Conservation (phyloP, 2,113 vertebrate species). For the Eulemur macaco region DNA sequence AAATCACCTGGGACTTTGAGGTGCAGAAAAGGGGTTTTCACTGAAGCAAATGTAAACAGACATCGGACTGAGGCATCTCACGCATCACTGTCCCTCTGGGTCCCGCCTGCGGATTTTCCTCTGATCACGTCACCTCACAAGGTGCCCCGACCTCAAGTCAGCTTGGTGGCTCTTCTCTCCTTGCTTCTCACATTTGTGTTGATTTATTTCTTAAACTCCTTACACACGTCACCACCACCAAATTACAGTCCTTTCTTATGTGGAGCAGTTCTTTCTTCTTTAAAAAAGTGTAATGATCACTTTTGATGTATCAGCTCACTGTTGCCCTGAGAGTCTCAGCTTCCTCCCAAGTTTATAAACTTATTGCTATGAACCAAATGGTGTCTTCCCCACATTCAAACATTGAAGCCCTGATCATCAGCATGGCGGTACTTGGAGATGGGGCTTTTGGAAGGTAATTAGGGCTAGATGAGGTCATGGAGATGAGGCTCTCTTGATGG, state of each 20-base stretch:
- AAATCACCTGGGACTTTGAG: background rate
- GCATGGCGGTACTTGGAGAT: background rate
- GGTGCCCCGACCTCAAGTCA: background rate
- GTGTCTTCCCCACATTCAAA: background rate
- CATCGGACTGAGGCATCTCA: background rate
- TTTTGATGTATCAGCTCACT: background rate
- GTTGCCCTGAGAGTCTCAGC: background rate
- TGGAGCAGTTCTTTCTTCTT: background rate
- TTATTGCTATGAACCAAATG: background rate
- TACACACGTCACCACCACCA: background rate
- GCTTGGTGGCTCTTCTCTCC: background rate
- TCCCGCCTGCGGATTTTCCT: background rate
- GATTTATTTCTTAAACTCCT: background rate
- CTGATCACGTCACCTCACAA: background rate
- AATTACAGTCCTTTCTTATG: background rate
- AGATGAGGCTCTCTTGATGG: background rate
- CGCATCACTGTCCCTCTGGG: background rate
- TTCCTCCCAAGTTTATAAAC: background rate
- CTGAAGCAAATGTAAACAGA: background rate
- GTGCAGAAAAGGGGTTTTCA: background rate
- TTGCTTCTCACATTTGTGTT: background rate
- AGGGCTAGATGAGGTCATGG: background rate
- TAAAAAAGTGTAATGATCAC: background rate
- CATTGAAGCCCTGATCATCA: background rate
- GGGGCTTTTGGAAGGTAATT: background rate